Evolutionary conservation across 2,888 invertebrate species (phyloP), one percentile per base, ranked within the genome.

Genomic region (Ichneumoninae sp.): DNA sequence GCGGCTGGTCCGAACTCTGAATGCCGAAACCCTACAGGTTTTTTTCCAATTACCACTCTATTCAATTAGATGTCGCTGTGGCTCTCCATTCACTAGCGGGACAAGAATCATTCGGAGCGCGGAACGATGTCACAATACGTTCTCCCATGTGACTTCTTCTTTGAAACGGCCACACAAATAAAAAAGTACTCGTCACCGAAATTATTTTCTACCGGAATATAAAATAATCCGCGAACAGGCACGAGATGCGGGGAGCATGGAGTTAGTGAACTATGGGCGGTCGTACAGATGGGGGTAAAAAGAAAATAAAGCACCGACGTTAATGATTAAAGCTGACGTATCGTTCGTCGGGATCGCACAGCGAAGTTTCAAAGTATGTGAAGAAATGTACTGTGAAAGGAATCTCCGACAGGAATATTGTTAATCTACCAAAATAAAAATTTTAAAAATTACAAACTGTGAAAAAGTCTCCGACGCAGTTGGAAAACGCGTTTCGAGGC

Each of bases 291-390:
- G n/a, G 65, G 54, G 69, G 33, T 54, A n/a, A 47, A 70, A 62
- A 47, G 16, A 65, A 50, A 65, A 65, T 16, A 65, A 40, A 26
- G n/a, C 52, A 13, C 13, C 22, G 10, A 40, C 62, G 65, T 71
- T 79, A 71, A 79, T 79, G 70, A 79, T 79, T 79, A 71, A 79
- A 71, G 70, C 65, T 65, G 79, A 79, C 52, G 65, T 52, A 26
- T 22, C 52, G 4, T 36, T 71, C 16, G 36, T 33, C 33, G 16
- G 44, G 22, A 22, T 52, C 22, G 16, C 22, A 19, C 47, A 60
- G 13, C 22, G n/a, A 3, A 10, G 19, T 22, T 8, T 66, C 40
- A 1, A 19, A 40, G 22, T 8, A n/a, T 13, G 3, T 33, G 6
- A 36, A 19, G 22, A n/a, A 33, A 33, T 33, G 33, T 33, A 6